Evolutionary conservation across 1,140 invertebrate genomes (phyloP).

Genomic region (Cydia splendana): DNA sequence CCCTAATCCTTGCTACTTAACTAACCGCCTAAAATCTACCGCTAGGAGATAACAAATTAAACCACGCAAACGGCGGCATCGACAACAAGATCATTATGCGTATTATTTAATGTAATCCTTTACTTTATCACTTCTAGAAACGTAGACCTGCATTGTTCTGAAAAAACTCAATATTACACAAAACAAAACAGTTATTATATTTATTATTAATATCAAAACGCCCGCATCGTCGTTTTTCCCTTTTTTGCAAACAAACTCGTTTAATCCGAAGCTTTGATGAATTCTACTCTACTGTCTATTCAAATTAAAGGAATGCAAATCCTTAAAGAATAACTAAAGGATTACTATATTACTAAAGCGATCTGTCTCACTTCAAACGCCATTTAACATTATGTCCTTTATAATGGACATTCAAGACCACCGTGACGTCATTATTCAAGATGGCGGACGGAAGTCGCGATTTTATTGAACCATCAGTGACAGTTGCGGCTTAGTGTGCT

Average conservation of each 20-base stretch:
- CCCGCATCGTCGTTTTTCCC: not conserved
- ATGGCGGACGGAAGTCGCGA: not conserved
- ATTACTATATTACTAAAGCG: not conserved
- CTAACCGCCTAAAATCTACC: not conserved
- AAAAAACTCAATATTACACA: not conserved
- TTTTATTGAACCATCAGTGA: slow-evolving; percentile 8
- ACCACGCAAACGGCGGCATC: not conserved
- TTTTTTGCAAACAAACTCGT: not conserved
- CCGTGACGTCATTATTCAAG: slow-evolving; percentile 12
- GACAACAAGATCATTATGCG: not conserved
- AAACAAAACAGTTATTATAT: slow-evolving; percentile 5
- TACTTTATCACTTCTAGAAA: not conserved
- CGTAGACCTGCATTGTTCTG: not conserved
- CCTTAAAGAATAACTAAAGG: slow-evolving; percentile 8
- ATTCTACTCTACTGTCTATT: not conserved
- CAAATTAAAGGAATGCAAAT: not conserved
- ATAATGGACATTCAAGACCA: not conserved
- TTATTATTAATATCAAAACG: not conserved
- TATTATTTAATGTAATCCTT: not conserved
- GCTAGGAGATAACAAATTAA: not conserved
- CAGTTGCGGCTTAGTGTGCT: slow-evolving; percentile 25
- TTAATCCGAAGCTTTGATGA: not conserved
- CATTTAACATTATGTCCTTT: slow-evolving; percentile 3
- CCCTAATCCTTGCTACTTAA: not conserved
- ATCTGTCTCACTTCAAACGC: slow-evolving; percentile 6